Evolutionary conservation across 2,797 vertebrate genomes (phyloP), one percentile per base, ranked within the genome.

Genomic region (Urosaurus nigricauda): DNA sequence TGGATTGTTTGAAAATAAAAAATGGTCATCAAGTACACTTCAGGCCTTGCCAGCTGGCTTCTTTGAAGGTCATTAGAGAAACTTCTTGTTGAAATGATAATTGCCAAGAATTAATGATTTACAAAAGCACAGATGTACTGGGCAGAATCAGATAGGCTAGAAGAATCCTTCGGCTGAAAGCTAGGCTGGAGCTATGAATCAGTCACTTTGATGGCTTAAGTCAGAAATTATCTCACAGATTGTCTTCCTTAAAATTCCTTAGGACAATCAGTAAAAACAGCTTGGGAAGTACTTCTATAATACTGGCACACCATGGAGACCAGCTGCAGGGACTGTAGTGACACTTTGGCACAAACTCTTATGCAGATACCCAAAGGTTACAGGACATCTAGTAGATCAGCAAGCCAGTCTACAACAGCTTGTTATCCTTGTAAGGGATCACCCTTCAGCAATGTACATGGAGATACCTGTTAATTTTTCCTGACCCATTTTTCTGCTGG

Each of bases 391-490:
- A 89, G 84, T 89, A 74, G 91, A 87, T 92, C 92, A 93, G 37
- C 83, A 93, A 84, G 37, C 37, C 84, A 91, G 70, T 32, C 65
- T 77, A 79, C 87, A 93, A 84, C 85, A 90, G 92, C 92, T 91
- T 94, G 91, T 95, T 95, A 94, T 92, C 90, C 87, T 86, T 35
- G 35, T 37, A 19, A 1, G 35, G 16, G n/a, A 43, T 91, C 90
- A 87, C 90, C 90, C 87, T 89, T 86, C 91, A 93, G 92, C 88
- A 90, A 93, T 58, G 83, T 90, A 89, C 84, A 92, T 85, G 83
- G 90, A 95, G 93, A 92, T 85, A 91, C 89, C 93, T 94, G 93
- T 21, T 40, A 40, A 40, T 85, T 90, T 79, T 53, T 93, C 90
- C 87, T 90, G 87, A 91, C 90, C 93, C 2, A 11, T 63, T 91